These are phyloP conservation scores for Macroteleia sp. DNA, from an alignment of 2,888 invertebrate species.

Conservation along the genomic window DNA sequence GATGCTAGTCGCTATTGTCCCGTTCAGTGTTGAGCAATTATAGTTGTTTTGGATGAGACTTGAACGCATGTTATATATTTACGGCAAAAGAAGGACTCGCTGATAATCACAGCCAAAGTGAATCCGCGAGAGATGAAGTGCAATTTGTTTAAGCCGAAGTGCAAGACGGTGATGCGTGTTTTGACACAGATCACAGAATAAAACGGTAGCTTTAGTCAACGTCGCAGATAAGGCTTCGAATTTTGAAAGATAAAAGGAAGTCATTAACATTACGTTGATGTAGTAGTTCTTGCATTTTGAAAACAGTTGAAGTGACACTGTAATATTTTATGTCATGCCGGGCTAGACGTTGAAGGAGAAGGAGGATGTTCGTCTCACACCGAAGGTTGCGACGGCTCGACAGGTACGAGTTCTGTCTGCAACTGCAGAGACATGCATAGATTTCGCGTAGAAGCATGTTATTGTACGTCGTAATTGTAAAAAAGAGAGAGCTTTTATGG, in stretches of 20 bases:
- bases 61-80: slow-evolving; percentile 17
- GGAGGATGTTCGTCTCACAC: slow-evolving; percentile 96
- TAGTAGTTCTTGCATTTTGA: slow-evolving; percentile 51
- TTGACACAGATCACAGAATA: not conserved
- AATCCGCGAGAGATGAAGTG: slow-evolving; percentile 3
- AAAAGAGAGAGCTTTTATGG: slow-evolving; percentile 1
- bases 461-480: slow-evolving; percentile 34
- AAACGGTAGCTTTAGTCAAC: slow-evolving; percentile 16
- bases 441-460: slow-evolving; percentile 60
- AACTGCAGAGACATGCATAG: slow-evolving; percentile 74
- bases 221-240: slow-evolving; percentile 13
- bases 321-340: slow-evolving; percentile 83
- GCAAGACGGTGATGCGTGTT: not conserved
- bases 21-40: slow-evolving; percentile 20
- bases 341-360: slow-evolving; percentile 90
- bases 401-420: slow-evolving; percentile 87
- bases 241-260: slow-evolving; percentile 2
- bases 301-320: slow-evolving; percentile 72
- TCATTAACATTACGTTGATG: slow-evolving; percentile 34
- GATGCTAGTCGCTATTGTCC: slow-evolving; percentile 30
- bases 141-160: slow-evolving; percentile 10
- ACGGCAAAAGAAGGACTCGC: not conserved
- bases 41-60: slow-evolving; percentile 29
- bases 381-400: slow-evolving; percentile 96
- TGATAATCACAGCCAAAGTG: not conserved